These are phyloP conservation scores for Valencia hispanica DNA, from an alignment of 2,797 vertebrate genomes.

Conservation along the genomic window DNA sequence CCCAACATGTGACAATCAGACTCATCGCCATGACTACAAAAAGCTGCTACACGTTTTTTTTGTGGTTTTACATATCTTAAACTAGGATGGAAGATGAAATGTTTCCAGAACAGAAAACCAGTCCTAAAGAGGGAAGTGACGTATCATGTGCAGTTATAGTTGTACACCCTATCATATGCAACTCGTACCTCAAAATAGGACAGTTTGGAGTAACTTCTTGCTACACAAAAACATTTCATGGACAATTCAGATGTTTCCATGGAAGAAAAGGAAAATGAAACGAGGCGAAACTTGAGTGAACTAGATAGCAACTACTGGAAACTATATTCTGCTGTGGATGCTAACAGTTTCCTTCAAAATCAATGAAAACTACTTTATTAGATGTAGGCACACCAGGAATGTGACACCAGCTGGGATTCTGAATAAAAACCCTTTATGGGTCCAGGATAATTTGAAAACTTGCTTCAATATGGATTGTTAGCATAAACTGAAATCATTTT, in stretches of 20 bases:
- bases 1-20: slow-evolving; percentile 26
- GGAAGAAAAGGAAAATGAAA: slow-evolving; percentile 15
- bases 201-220: slow-evolving; percentile 5
- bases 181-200: slow-evolving; percentile 24
- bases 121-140: slow-evolving; percentile 30
- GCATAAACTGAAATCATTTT: neutral
- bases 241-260: slow-evolving; percentile 12
- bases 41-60: slow-evolving; percentile 40
- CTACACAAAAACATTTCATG: slow-evolving; percentile 21
- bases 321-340: slow-evolving; percentile 6
- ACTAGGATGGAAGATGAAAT: slow-evolving; percentile 35
- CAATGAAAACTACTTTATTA: slow-evolving; percentile 11
- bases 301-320: slow-evolving; percentile 24
- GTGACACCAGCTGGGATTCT: slow-evolving; percentile 1
- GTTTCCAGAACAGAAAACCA: slow-evolving; percentile 41
- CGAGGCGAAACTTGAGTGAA: slow-evolving; percentile 19
- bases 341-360: slow-evolving; percentile 3
- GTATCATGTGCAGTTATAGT: slow-evolving; percentile 15
- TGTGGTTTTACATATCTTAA: slow-evolving; percentile 43
- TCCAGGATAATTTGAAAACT: neutral
- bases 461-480: neutral
- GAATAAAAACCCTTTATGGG: neutral
- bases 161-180: slow-evolving; percentile 5
- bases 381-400: slow-evolving; percentile 12
- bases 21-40: slow-evolving; percentile 17